Evolutionary conservation across 2,888 invertebrate species (phyloP).

Genomic region (Acronicta leporina): DNA sequence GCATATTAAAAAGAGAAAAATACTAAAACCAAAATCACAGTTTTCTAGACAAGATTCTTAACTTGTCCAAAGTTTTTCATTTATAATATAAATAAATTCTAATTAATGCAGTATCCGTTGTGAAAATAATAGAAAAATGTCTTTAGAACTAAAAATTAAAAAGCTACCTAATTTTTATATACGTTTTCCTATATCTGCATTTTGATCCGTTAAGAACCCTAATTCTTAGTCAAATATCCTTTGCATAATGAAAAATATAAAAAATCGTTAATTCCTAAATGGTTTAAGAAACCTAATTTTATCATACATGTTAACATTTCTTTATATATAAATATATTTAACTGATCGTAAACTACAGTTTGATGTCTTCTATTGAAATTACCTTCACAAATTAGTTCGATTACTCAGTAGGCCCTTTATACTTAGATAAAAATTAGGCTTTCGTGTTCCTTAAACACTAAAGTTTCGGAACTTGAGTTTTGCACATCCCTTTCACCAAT

Average conservation of each 20-base stretch:
- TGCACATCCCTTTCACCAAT: slow-evolving; percentile 52
- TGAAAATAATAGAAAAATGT: slow-evolving; percentile 77
- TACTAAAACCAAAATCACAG: slow-evolving; percentile 89
- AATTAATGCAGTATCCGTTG: slow-evolving; percentile 73
- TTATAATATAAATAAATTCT: slow-evolving; percentile 84
- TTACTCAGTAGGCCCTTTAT: slow-evolving; percentile 83
- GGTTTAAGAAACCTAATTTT: slow-evolving; percentile 87
- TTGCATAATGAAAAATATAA: slow-evolving; percentile 87
- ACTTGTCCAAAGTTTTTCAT: slow-evolving; percentile 80
- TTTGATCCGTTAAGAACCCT: slow-evolving; percentile 68
- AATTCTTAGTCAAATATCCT: slow-evolving; percentile 83
- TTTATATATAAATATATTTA: slow-evolving; percentile 82
- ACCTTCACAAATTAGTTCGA: slow-evolving; percentile 74
- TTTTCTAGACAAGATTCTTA: slow-evolving; percentile 83
- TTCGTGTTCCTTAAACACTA: slow-evolving; percentile 69
- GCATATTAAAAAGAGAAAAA: slow-evolving; percentile 77
- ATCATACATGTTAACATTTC: slow-evolving; percentile 86
- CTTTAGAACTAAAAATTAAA: slow-evolving; percentile 82
- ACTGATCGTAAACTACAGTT: slow-evolving; percentile 72
- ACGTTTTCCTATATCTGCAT: slow-evolving; percentile 76
- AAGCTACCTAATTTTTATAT: slow-evolving; percentile 80
- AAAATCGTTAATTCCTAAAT: slow-evolving; percentile 85
- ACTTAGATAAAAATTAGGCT: slow-evolving; percentile 84
- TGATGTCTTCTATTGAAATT: slow-evolving; percentile 63
- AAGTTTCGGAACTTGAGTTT: slow-evolving; percentile 56